phyloP scores from a whole-genome alignment of 2,888 invertebrate species.

The Dexiosoma caninum region DNA sequence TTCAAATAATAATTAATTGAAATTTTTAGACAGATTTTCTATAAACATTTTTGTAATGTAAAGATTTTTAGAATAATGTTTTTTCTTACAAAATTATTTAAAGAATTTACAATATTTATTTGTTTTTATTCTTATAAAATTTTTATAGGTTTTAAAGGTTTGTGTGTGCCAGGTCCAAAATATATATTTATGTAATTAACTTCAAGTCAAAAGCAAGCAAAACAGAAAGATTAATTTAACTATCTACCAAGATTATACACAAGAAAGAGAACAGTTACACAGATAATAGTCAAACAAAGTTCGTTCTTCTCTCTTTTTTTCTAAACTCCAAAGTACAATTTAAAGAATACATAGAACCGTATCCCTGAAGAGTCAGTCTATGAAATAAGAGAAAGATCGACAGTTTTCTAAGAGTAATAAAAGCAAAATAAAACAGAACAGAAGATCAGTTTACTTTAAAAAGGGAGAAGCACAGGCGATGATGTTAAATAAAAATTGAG shows the following conservation, averaged over 20 bases:
- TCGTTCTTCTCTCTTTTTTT: constrained; percentile 45
- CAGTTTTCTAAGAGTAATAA: constrained; percentile 47
- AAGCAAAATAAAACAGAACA: constrained; percentile 22
- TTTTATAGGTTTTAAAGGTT: constrained; percentile 74
- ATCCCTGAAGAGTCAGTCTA: constrained; percentile 33
- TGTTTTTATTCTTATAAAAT: constrained; percentile 74
- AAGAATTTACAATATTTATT: constrained; percentile 68
- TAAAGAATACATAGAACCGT: constrained; percentile 1
- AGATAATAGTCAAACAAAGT: constrained; percentile 50
- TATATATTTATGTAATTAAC: constrained; percentile 66
- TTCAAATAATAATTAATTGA: neutral
- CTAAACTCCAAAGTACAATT: constrained; percentile 40
- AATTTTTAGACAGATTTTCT: constrained; percentile 11
- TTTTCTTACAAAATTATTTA: constrained; percentile 48
- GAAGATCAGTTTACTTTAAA: constrained; percentile 46
- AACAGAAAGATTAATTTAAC: constrained; percentile 56
- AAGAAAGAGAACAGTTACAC: constrained; percentile 46
- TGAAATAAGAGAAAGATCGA: constrained; percentile 24
- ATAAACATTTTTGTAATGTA: constrained; percentile 5
- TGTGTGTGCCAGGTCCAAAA: constrained; percentile 72
- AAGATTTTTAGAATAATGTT: constrained; percentile 32
- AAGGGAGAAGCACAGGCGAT: constrained; percentile 41
- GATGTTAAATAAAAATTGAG: constrained; percentile 50
- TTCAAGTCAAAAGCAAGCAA: constrained; percentile 57
- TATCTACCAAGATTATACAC: constrained; percentile 49